Percentiles rank a stretch among this genome's conserved stretches.
Evolutionary conservation across 2,888 invertebrate species (phyloP).

Genomic region (Limnephilus auricula): DNA sequence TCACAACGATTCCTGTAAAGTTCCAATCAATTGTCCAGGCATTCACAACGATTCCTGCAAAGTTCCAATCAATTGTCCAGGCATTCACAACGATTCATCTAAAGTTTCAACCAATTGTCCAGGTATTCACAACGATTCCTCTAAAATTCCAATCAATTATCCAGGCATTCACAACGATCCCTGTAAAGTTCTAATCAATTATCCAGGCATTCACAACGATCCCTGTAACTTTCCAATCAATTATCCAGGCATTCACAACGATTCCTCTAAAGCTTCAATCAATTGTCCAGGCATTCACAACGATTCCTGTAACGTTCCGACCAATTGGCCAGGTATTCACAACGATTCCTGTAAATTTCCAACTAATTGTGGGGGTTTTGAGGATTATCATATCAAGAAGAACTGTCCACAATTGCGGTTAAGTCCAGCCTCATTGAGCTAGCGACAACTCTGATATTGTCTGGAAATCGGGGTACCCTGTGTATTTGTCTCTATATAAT

Average conservation of each 20-base stretch:
- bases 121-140: no score
- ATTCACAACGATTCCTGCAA: not conserved
- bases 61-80: not conserved
- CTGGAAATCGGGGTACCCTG: not conserved
- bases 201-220: not conserved
- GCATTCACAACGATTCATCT: not conserved
- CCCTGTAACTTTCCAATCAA: not conserved
- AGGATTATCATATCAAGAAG: not conserved
- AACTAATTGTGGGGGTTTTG: not conserved
- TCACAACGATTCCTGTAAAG: not conserved
- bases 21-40: not conserved
- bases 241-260: not conserved
- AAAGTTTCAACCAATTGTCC: not conserved
- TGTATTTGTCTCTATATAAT: not conserved
- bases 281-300: not conserved
- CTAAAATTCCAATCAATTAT: not conserved
- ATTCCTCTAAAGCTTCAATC: not conserved
- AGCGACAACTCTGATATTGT: not conserved
- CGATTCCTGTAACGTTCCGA: not conserved
- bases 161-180: not conserved
- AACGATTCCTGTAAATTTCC: no score
- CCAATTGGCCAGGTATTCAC: not conserved
- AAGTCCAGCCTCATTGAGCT: not conserved
- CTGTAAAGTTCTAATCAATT: not conserved
- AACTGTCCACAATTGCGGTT: not conserved